Evolutionary conservation across 1,140 invertebrate genomes (phyloP).

Genomic region (Camponotus pennsylvanicus): DNA sequence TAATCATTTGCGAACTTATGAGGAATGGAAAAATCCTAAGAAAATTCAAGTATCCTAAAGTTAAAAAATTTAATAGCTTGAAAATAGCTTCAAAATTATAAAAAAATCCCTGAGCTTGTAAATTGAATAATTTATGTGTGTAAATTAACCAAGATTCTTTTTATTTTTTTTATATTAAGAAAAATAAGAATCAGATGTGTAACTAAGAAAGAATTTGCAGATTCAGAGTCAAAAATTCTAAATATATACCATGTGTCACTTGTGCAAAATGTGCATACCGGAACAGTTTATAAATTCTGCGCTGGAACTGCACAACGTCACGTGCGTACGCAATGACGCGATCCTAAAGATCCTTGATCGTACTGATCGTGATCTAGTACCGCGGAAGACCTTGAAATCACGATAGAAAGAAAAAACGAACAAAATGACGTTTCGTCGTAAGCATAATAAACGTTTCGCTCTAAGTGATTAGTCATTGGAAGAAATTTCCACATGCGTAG

Average conservation of each 20-base stretch:
- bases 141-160: background rate
- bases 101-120: background rate
- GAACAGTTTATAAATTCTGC: conserved; percentile 47
- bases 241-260: conserved; percentile 48
- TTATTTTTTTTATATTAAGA: background rate
- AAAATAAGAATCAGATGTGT: background rate
- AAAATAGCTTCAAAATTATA: background rate
- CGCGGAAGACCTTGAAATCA: conserved; percentile 51
- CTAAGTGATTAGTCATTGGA: conserved; percentile 70
- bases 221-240: conserved; percentile 31
- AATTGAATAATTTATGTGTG: background rate
- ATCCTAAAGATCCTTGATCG: conserved; percentile 52
- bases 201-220: conserved; percentile 2
- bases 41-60: background rate
- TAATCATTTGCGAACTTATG: background rate
- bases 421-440: conserved; percentile 38
- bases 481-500: conserved; percentile 71
- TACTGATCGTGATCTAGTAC: conserved; percentile 43
- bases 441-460: conserved; percentile 64
- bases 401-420: conserved; percentile 30
- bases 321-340: conserved; percentile 48
- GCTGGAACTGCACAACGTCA: conserved; percentile 38
- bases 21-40: background rate
- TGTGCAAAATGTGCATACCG: conserved; percentile 33
- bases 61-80: background rate